Evolutionary conservation across 2,797 vertebrate genomes (phyloP), one percentile per base, ranked within the genome.

Genomic region (Sebastes aleutianus): DNA sequence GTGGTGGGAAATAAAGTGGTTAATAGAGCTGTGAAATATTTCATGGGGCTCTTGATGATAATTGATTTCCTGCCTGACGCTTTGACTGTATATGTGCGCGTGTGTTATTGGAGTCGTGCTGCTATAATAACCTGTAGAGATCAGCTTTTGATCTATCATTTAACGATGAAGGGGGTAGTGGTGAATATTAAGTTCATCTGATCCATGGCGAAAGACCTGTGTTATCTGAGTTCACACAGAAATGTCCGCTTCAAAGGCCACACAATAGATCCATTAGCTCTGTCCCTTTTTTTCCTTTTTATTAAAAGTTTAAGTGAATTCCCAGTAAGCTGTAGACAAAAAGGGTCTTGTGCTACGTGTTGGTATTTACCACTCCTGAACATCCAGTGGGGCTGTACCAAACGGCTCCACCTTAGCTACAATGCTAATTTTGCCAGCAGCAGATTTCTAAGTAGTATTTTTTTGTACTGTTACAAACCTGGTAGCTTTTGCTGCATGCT

Each of bases 61-160:
- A 92, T 87, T 91, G 92, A 93, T 91, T 91, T 88, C 71, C 67
- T 81, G 86, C 66, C 77, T 70, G 22, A 78, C 53, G 83, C 62
- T 77, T 81, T 82, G 71, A 81, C 66, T 78, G 68, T 69, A 12
- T 76, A 9, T 65, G 11, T 65, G 58, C 70, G 74, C 32, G 32
- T 29, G 54, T 74, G 58, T 72, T 56, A 59, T 71, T 31, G 34
- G 32, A 31, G 70, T 29, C 27, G 2, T 80, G 74, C 83, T 68
- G 67, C 58, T 66, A 72, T 83, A 80, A 87, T 87, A 81, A 89
- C 83, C 83, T 76, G 80, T 47, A 70, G 65, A 76, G 79, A 75
- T 85, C 74, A 68, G 56, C 69, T 78, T 92, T 91, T 92, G 88
- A 92, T 90, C 80, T 82, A 75, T 90, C 82, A 76, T 90, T 91